phyloP scores from a whole-genome alignment of 1,140 invertebrate genomes.

The Drosophila repletoides region DNA sequence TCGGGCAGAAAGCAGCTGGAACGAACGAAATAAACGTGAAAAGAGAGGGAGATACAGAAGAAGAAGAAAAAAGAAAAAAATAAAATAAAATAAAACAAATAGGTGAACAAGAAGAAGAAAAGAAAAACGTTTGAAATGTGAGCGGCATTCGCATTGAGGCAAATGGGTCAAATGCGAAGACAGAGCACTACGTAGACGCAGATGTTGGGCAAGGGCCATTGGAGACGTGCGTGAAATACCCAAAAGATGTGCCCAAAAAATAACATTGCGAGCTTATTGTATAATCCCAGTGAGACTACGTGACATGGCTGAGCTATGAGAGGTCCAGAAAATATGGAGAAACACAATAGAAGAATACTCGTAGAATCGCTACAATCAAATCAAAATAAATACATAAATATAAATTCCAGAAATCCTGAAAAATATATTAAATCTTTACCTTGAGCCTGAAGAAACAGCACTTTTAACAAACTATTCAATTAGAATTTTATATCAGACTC shows the following conservation, averaged over 20 bases:
- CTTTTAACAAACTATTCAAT: too few relatives aligned
- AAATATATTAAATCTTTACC: too few relatives aligned
- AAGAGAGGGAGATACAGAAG: neutral
- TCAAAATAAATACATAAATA: too few relatives aligned
- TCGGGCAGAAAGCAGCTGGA: conserved; percentile 33
- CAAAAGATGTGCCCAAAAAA: conserved; percentile 14
- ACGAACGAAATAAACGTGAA: conserved; percentile 19
- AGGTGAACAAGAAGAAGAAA: neutral
- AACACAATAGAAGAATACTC: neutral
- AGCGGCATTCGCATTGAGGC: conserved; percentile 65
- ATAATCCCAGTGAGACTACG: conserved; percentile 24
- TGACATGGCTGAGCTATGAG: conserved; percentile 1
- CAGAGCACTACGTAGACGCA: conserved; percentile 2
- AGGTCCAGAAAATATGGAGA: conserved; percentile 2
- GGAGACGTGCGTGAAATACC: conserved; percentile 45
- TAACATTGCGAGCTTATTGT: conserved; percentile 27
- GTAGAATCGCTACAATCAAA: neutral
- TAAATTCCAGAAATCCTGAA: too few relatives aligned
- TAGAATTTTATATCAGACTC: too few relatives aligned
- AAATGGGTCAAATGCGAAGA: conserved; percentile 62
- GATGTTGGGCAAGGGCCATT: conserved; percentile 68
- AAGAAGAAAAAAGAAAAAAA: conserved; percentile 8
- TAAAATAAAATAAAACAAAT: conserved; percentile 19
- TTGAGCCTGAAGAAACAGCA: too few relatives aligned
- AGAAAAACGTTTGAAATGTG: conserved; percentile 53